phyloP scores from a whole-genome alignment of 2,888 invertebrate genomes.

The Lottia gigantea region DNA sequence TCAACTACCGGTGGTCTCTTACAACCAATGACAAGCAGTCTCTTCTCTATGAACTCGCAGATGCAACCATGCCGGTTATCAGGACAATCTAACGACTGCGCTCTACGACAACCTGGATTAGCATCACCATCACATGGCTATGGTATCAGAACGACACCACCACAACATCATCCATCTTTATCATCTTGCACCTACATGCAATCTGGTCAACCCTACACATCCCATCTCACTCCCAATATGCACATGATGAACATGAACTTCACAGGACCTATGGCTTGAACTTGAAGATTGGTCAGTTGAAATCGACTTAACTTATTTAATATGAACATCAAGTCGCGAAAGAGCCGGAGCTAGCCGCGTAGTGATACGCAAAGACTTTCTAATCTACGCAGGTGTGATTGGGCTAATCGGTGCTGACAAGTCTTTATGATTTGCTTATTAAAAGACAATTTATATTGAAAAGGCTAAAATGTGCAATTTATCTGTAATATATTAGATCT shows the following conservation, averaged over 20 bases:
- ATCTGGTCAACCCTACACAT: constrained; percentile 56
- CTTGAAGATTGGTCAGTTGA: not conserved
- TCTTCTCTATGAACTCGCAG: constrained; percentile 43
- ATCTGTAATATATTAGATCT: no score
- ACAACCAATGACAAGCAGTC: constrained; percentile 42
- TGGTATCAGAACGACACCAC: constrained; percentile 45
- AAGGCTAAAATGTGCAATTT: no score
- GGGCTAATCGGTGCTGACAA: no score
- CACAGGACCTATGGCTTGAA: constrained; percentile 59
- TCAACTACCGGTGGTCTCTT: constrained; percentile 42
- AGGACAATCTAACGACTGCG: constrained; percentile 48
- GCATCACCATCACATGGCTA: constrained; percentile 47
- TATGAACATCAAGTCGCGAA: not conserved
- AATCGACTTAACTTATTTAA: no score
- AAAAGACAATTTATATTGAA: no score
- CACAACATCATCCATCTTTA: constrained; percentile 46
- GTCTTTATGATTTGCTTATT: no score
- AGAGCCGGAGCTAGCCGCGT: constrained; percentile 3
- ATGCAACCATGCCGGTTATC: constrained; percentile 50
- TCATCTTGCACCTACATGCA: constrained; percentile 65
- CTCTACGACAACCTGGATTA: constrained; percentile 46
- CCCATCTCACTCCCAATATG: constrained; percentile 54
- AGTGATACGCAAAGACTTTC: not conserved
- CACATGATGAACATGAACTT: constrained; percentile 65
- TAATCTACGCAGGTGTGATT: no score